phyloP scores from a whole-genome alignment of 2,113 vertebrate species.

The Porphyrio hochstetteri region DNA sequence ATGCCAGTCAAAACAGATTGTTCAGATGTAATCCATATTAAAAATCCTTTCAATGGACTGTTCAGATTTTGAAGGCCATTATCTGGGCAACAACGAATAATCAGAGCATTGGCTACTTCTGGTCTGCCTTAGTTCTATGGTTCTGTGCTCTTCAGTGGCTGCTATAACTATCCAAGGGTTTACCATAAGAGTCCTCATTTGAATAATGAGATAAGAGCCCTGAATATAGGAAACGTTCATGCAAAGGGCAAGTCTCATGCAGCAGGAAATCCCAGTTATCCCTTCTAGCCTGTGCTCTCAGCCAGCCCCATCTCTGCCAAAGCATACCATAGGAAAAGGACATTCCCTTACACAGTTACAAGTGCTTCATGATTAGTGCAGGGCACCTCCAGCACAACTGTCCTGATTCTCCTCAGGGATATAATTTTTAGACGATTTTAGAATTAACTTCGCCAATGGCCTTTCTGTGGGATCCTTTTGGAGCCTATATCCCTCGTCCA shows the following conservation, averaged over 20 bases:
- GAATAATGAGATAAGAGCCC: slow-evolving; percentile 71
- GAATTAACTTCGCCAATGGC: slow-evolving; percentile 71
- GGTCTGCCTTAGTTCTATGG: not conserved
- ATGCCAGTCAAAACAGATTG: not conserved
- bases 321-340: slow-evolving; percentile 57
- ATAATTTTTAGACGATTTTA: slow-evolving; percentile 5
- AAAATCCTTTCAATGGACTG: not conserved
- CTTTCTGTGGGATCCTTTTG: slow-evolving; percentile 75
- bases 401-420: not conserved
- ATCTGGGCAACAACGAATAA: not conserved
- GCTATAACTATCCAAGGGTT: slow-evolving; percentile 67
- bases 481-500: slow-evolving; percentile 51
- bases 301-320: slow-evolving; percentile 59
- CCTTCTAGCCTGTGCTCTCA: slow-evolving; percentile 57
- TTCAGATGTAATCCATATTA: not conserved
- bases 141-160: slow-evolving; percentile 44
- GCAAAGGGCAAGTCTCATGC: slow-evolving; percentile 74
- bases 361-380: slow-evolving; percentile 49
- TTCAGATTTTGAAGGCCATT: not conserved
- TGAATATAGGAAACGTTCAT: slow-evolving; percentile 71
- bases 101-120: not conserved
- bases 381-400: not conserved
- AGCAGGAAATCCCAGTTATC: slow-evolving; percentile 79
- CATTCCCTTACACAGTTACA: slow-evolving; percentile 61
- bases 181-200: slow-evolving; percentile 56